Base-by-base conservation (phyloP, 1,140 invertebrate genomes). In the Trypoxylus dichotomus region DNA sequence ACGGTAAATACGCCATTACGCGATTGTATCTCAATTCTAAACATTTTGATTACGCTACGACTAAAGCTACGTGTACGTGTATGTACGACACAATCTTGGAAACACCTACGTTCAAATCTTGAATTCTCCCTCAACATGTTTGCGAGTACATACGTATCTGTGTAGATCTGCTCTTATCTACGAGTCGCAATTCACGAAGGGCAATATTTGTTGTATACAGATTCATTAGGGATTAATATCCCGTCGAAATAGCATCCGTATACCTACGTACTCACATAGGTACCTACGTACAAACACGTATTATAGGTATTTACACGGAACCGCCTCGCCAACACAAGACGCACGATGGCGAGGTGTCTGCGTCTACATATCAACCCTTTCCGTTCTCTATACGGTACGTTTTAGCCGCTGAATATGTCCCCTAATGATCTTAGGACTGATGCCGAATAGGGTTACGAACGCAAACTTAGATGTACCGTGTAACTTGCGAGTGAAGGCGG, bases 381-480 rank as follows among this genome's bases (percentile, higher is more conserved):
- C 15, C 47, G 19, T 6, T 5, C 15, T 54, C 47, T 15, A 54
- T 54, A 15, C 7, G 5, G 47, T 54, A 54, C 47, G 63, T 71
- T 71, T 29, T 25, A 8, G 13, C 63, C 7, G 24, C 10, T 32
- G 25, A 71, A 71, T 32, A 32, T 71, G 63, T 71, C 29, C 21
- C 63, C 63, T 71, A 71, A 71, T 71, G 63, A 71, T 71, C 24
- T 71, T 24, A n/a, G 11, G n/a, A 71, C 24, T 37, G 32, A 37
- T 37, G 32, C 32, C 32, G 32, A 37, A 37, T 37, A 37, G 32
- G 32, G 10, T 37, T 37, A 37, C 2, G 32, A 37, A 37, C 32
- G 32, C 32, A 5, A 37, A 8, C 32, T 37, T 37, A 37, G 5
- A 5, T 8, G 10, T 37, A 8, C 2, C 32, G 32, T 37, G 10